Conservation (phyloP, 2,113 vertebrate genomes). For the Nothoprocta perdicaria region DNA sequence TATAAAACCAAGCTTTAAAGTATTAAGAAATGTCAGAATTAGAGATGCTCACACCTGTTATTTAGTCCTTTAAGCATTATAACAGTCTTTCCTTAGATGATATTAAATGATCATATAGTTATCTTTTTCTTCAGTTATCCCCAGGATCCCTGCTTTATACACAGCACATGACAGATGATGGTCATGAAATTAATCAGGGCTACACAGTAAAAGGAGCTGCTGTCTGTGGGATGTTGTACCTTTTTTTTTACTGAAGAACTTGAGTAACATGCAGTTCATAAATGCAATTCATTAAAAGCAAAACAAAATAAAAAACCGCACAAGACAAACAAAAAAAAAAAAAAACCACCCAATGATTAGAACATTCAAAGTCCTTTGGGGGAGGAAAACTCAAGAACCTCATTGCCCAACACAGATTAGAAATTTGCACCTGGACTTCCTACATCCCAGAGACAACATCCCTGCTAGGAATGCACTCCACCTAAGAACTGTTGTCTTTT, state of each 20-base stretch:
- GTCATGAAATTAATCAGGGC: not conserved
- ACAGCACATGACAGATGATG: not conserved
- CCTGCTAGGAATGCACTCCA: not conserved
- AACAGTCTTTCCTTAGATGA: not conserved
- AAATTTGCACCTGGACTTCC: not conserved
- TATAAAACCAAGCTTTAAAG: not conserved
- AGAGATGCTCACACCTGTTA: not conserved
- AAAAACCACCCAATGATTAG: not conserved
- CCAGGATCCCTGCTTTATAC: not conserved
- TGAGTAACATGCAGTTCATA: not conserved
- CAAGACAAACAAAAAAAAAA: not conserved
- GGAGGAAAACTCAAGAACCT: not conserved
- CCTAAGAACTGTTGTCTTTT: not conserved
- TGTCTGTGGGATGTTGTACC: not conserved
- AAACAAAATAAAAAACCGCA: not conserved
- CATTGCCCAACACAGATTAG: not conserved
- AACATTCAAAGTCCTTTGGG: fast-evolving
- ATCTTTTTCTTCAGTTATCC: not conserved
- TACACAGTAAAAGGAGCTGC: not conserved
- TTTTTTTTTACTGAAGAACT: not conserved
- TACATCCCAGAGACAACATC: not conserved
- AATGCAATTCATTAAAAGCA: not conserved
- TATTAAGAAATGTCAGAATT: not conserved
- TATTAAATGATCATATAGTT: not conserved
- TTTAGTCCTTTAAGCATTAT: not conserved